Conservation (phyloP, 2,797 vertebrate species). For the Caiman crocodilus region DNA sequence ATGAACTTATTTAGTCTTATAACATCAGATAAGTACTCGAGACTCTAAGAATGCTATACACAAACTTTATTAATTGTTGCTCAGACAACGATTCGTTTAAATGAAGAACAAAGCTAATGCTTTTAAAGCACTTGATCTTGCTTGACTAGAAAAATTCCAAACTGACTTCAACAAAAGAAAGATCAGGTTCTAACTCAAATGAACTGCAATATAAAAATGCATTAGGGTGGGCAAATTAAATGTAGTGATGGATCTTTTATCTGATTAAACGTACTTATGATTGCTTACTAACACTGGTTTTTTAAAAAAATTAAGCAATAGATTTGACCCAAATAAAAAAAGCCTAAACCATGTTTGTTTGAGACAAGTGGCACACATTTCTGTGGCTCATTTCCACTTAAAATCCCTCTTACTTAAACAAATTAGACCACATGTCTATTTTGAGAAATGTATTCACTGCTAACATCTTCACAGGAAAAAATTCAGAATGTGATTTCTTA, state of each 20-base stretch:
- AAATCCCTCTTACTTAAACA: constrained; percentile 61
- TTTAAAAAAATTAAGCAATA: constrained; percentile 60
- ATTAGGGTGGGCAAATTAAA: constrained; percentile 22
- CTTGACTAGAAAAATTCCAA: constrained; percentile 1
- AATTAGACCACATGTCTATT: constrained; percentile 32
- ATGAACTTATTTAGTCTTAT: background rate
- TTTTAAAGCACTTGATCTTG: background rate
- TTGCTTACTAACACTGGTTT: constrained; percentile 53
- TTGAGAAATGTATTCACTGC: constrained; percentile 27
- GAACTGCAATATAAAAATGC: background rate
- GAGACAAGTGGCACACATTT: constrained; percentile 65
- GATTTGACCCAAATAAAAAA: constrained; percentile 40
- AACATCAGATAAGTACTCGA: background rate
- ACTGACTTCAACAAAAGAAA: constrained; percentile 12
- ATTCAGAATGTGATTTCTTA: constrained; percentile 41
- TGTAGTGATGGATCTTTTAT: background rate
- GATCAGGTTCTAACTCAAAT: background rate
- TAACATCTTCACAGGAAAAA: constrained; percentile 20
- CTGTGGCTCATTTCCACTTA: constrained; percentile 63
- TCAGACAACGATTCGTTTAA: background rate
- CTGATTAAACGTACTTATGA: constrained; percentile 4
- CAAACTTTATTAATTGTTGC: background rate
- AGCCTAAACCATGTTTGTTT: constrained; percentile 61
- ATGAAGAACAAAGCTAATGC: background rate
- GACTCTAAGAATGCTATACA: background rate